phyloP scores from a whole-genome alignment of 2,888 invertebrate genomes.

The Pyrochroa serraticornis region DNA sequence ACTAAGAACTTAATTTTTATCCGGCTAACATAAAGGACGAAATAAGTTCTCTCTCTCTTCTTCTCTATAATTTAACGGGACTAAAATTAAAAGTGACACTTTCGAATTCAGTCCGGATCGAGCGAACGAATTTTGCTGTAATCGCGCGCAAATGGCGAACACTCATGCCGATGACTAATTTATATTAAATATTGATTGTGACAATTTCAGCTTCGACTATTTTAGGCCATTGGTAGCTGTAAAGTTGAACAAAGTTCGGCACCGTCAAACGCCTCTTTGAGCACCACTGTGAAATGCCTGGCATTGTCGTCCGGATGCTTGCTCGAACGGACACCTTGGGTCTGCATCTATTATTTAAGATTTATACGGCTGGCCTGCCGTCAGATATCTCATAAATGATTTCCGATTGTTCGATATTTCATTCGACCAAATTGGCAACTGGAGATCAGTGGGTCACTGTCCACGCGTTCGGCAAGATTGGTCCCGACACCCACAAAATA shows the following conservation, averaged over 20 bases:
- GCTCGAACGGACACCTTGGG: background rate
- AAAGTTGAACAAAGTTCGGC: background rate
- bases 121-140: constrained; percentile 1
- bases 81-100: constrained; percentile 23
- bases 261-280: constrained; percentile 8
- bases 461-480: too few relatives aligned
- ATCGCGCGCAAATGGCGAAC: too few relatives aligned
- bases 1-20: constrained; percentile 27
- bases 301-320: background rate
- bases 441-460: too few relatives aligned
- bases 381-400: constrained; percentile 7
- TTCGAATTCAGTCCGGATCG: constrained; percentile 4
- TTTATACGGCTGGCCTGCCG: constrained; percentile 3
- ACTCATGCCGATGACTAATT: background rate
- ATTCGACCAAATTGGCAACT: background rate
- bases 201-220: too few relatives aligned
- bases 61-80: constrained; percentile 17
- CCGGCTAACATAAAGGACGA: constrained; percentile 19
- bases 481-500: too few relatives aligned
- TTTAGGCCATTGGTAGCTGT: background rate
- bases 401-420: constrained; percentile 3
- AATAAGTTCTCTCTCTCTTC: constrained; percentile 13
- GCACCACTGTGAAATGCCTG: background rate
- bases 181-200: constrained; percentile 1
- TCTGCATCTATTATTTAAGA: constrained; percentile 10